Base-by-base conservation (phyloP, 2,888 invertebrate species). In the Napeogenes sylphis region DNA sequence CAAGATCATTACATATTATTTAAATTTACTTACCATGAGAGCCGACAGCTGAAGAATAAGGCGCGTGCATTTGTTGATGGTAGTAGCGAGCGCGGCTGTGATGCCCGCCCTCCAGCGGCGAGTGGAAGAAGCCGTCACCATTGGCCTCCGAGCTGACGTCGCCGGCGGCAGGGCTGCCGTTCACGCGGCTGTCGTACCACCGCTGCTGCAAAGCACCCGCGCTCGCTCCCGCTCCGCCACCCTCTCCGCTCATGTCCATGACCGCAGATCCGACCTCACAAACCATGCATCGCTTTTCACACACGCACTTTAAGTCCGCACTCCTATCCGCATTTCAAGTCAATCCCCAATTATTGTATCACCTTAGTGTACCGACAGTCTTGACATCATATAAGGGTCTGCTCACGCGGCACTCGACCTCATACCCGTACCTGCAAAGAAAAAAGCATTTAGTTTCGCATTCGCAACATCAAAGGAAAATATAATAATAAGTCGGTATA, bases 41-140 rank as follows among this genome's bases (percentile, higher is more conserved):
- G 69, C 88, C 81, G 75, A 91, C 91, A 62, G 91, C 90, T 64
- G 91, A 83, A 65, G 91, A 91, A 79, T 91, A 92, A 71, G 91
- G 91, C 73, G 87, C 87, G 80, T 92, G 92, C 90, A 92, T 91
- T 75, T 91, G 91, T 78, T 91, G 91, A 74, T 92, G 91, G 85
- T 92, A 92, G 84, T 91, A 91, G 65, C 91, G 87, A 70, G 91
- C 90, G 77, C 91, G 84, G 78, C 90, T 87, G 77, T 91, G 88
- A 78, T 91, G 90, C 77, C 85, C 91, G 84, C 88, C 89, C 77
- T 90, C 91, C 70, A 85, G 85, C 83, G 87, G 90, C 77, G 83
- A 92, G 84, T 88, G 92, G 90, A 85, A 92, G 90, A 91, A 91
- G 72, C 85, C 87, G 73, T 90, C 85, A 77, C 91, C 86, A 83